These are phyloP conservation scores for Neodiprion pinetum DNA, from an alignment of 1,140 invertebrate species.

Conservation along the genomic window DNA sequence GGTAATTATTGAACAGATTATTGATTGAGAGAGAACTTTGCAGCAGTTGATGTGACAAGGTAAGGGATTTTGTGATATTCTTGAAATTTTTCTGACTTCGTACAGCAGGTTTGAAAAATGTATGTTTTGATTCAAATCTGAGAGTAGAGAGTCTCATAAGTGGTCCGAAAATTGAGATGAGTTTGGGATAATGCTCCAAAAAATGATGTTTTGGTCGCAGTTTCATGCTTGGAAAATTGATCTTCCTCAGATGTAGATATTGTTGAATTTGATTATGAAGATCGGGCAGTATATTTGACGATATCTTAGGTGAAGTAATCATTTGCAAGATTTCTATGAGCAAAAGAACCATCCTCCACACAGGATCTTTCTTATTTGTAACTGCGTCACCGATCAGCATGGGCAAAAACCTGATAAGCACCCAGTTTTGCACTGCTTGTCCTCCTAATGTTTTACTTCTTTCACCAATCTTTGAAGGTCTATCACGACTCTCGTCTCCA, in stretches of 20 bases:
- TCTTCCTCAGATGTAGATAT: not conserved
- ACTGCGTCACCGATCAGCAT: not conserved
- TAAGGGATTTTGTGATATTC: not conserved
- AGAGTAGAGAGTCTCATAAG: not conserved
- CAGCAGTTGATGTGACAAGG: not conserved
- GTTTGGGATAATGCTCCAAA: not conserved
- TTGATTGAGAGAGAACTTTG: constrained; percentile 1
- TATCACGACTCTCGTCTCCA: not conserved
- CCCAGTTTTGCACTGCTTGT: not conserved
- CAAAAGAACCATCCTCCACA: not conserved
- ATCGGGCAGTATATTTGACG: not conserved
- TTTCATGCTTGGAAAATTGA: not conserved
- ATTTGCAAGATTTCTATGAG: not conserved
- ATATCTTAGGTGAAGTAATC: not conserved
- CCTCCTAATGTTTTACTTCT: not conserved
- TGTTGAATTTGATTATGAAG: not conserved
- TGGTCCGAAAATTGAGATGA: not conserved
- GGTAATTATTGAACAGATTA: not conserved
- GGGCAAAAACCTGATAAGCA: not conserved
- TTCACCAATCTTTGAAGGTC: not conserved
- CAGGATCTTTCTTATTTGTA: not conserved
- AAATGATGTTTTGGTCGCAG: not conserved
- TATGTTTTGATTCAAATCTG: not conserved
- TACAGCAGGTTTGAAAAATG: not conserved
- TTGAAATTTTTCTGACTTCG: not conserved